Percentiles rank a stretch among this genome's conserved stretches.
These are phyloP conservation scores for Tympanuchus pallidicinctus DNA, from an alignment of 2,113 vertebrate genomes.

Conservation along the genomic window DNA sequence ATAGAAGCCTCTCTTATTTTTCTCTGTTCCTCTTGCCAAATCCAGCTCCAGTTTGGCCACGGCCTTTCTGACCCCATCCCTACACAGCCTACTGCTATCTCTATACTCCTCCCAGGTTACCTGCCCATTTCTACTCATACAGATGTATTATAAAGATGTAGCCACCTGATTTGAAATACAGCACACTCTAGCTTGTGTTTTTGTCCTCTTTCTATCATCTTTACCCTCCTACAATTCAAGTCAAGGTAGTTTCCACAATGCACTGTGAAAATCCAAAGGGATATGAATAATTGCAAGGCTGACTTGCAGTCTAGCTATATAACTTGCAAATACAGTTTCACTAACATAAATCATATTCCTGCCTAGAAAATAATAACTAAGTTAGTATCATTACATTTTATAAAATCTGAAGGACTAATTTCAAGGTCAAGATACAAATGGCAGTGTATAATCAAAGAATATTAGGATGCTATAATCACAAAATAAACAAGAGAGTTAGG, in stretches of 20 bases:
- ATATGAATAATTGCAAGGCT: neutral
- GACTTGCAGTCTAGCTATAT: neutral
- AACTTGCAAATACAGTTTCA: neutral
- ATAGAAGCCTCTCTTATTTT: no score
- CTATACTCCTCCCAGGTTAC: no score
- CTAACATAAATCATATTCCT: neutral
- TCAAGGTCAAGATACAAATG: constrained; percentile 20
- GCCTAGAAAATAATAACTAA: neutral
- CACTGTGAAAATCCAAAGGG: neutral
- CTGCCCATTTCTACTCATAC: no score
- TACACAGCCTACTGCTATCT: no score
- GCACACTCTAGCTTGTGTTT: neutral
- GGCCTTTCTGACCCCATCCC: no score
- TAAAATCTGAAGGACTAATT: neutral
- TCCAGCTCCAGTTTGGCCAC: no score
- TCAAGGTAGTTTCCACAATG: neutral
- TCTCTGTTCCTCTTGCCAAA: no score
- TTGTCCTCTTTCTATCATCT: neutral
- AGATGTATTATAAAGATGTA: neutral
- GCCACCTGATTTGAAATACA: neutral
- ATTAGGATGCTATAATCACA: no score
- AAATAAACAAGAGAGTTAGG: no score
- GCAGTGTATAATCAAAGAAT: no score
- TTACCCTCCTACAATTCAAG: neutral
- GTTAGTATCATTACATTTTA: neutral